Conservation (phyloP, 2,888 invertebrate species). For the Willowsia nigromaculata region DNA sequence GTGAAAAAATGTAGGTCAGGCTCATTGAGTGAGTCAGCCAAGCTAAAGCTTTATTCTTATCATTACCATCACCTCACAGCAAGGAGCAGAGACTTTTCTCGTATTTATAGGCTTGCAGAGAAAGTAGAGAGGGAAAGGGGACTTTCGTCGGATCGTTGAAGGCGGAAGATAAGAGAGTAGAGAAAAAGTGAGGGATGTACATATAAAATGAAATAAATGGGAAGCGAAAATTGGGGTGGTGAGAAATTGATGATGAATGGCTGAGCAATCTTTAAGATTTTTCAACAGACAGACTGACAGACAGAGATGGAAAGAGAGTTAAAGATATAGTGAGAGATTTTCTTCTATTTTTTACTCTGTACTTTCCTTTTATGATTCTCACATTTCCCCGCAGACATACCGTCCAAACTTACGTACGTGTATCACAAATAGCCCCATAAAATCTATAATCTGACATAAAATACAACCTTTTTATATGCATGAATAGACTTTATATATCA, state of each 20-base stretch:
- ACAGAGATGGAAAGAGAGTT: no score
- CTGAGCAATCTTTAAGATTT: not conserved
- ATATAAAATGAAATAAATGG: not conserved
- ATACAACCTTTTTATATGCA: not conserved
- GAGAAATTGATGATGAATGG: conserved; percentile 44
- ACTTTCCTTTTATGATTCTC: not conserved
- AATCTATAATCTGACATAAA: no score
- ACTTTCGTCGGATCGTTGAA: not conserved
- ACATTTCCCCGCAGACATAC: not conserved
- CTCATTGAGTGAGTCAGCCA: conserved; percentile 38
- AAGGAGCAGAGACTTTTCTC: no score
- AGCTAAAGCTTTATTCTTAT: conserved; percentile 15
- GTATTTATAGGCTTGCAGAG: not conserved
- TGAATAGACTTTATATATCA: not conserved
- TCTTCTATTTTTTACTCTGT: no score
- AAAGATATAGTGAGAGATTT: no score
- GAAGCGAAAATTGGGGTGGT: conserved; percentile 1
- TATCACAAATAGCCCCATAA: no score
- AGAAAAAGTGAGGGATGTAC: not conserved
- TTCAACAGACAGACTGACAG: not conserved
- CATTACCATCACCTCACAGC: not conserved
- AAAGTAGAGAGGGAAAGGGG: not conserved
- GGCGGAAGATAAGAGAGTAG: not conserved
- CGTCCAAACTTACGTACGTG: no score
- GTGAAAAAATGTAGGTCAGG: conserved; percentile 46